These are phyloP conservation scores for Halocynthia aurantium DNA, from an alignment of 23 tunicate genomes.

Conservation along the genomic window DNA sequence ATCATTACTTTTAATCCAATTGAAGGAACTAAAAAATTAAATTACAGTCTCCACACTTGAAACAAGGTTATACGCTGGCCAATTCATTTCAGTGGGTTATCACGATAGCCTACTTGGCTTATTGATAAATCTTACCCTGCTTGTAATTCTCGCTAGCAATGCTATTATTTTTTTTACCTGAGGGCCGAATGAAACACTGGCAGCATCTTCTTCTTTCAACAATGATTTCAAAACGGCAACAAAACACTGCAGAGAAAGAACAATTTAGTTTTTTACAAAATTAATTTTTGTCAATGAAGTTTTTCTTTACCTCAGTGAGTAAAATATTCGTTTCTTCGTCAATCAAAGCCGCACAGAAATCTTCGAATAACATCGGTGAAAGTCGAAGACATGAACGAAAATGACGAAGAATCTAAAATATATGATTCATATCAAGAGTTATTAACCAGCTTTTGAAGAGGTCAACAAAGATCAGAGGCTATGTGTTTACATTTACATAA, in stretches of 20 bases:
- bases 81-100: too few species aligned
- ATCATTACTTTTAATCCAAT: too few species aligned
- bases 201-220: conserved; percentile 64
- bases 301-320: conserved; percentile 15
- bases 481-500: too few species aligned
- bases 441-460: not conserved
- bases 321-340: conserved; percentile 23
- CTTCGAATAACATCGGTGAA: conserved; percentile 92
- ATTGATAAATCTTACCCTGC: too few species aligned
- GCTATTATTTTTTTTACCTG: conserved; percentile 3
- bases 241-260: conserved; percentile 55
- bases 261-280: not conserved
- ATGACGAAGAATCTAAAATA: conserved; percentile 34
- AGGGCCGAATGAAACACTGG: conserved; percentile 46
- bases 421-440: not conserved
- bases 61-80: too few species aligned
- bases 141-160: too few species aligned
- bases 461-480: too few species aligned
- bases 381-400: conserved; percentile 61
- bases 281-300: not conserved
- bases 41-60: too few species aligned
- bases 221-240: conserved; percentile 49
- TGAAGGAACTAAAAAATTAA: too few species aligned
- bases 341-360: conserved; percentile 83
- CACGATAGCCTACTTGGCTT: too few species aligned